phyloP scores from a whole-genome alignment of 1,140 invertebrate genomes.

The Drosophila micromelanica region DNA sequence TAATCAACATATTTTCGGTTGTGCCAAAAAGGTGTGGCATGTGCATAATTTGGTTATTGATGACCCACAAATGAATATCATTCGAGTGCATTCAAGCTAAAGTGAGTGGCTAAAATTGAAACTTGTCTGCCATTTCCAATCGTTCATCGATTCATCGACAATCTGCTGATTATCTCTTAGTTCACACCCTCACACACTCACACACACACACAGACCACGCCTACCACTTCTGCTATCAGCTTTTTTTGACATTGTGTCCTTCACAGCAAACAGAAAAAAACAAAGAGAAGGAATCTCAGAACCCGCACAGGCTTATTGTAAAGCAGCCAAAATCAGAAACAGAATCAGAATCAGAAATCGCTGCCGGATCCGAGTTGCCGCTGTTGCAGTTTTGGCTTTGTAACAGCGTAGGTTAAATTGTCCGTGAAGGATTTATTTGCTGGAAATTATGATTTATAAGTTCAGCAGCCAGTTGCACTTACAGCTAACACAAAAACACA shows the following conservation, averaged over 20 bases:
- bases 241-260: conserved; percentile 30
- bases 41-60: conserved; percentile 20
- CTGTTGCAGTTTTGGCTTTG: conserved; percentile 69
- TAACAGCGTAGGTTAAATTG: conserved; percentile 67
- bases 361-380: conserved; percentile 31
- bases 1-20: conserved; percentile 34
- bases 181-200: neutral
- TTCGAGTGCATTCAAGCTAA: neutral
- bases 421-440: conserved; percentile 81
- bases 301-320: conserved; percentile 17
- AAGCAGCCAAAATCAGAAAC: conserved; percentile 36
- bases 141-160: neutral
- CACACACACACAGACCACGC: neutral
- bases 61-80: conserved; percentile 14
- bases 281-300: conserved; percentile 6
- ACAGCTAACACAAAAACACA: conserved; percentile 42
- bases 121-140: neutral
- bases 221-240: conserved; percentile 27
- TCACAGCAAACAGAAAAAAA: conserved; percentile 47
- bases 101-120: neutral
- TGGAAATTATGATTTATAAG: conserved; percentile 81
- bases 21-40: conserved; percentile 19
- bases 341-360: conserved; percentile 19
- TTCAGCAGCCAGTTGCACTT: conserved; percentile 60
- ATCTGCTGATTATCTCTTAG: conserved; percentile 5